Evolutionary conservation across 2,113 vertebrate genomes (phyloP), one percentile per base, ranked within the genome.

Genomic region (Upupa epops): DNA sequence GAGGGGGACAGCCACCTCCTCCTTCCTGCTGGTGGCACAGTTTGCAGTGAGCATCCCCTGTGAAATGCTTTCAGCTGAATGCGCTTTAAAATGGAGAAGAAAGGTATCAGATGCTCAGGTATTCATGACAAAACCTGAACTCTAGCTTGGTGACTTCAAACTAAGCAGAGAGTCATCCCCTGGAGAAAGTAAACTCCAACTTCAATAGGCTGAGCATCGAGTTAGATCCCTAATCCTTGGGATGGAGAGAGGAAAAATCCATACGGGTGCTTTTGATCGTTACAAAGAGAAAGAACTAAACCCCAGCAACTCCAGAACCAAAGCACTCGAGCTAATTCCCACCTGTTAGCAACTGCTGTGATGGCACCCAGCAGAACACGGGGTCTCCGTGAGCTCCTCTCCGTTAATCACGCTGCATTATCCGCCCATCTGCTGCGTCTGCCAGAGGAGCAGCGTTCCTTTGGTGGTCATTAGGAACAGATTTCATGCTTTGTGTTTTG

Each of bases 391-490:
- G 72, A 88, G 6, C 13, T 79, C 66, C 69, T 82, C 37, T 69
- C 56, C 84, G 59, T 86, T 92, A 88, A 94, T 86, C 2, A 0
- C 15, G 17, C 20, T 49, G 42, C 14, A 29, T 91, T 94, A 88
- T 86, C 69, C 76, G 70, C 20, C 83, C 80, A 91, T 89, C 87
- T 95, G 85, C 66, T 87, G 22, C 63, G 28, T 64, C 51, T 95
- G 77, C 79, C 65, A 89, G 91, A 86, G 89, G 31, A 78, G 65
- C 69, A 96, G 14, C 68, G 86, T 90, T 89, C 75, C 78, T 87
- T 91, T 88, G 52, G 65, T 90, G 34, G 68, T 46, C 70, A 58
- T 82, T 81, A 93, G 74, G 86, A 95, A 88, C 52, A 84, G 59
- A 89, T 84, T 88, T 86, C 40, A 24, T 66, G 66, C 45, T 91